Evolutionary conservation across 2,113 vertebrate species (phyloP).

Genomic region (Anser cygnoides): DNA sequence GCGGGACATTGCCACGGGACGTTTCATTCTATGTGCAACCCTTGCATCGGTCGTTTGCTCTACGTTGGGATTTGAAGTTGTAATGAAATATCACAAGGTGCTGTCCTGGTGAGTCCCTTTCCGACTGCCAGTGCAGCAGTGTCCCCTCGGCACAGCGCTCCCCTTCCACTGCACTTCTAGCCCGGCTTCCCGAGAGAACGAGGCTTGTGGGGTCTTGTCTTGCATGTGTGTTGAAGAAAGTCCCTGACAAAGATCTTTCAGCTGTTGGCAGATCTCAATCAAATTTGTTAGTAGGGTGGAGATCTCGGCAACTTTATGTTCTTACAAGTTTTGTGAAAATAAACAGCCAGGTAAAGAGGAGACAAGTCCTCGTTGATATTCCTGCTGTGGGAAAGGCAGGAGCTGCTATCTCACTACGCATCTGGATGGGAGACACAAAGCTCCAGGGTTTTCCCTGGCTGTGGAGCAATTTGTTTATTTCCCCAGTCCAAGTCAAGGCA

Average conservation of each 20-base stretch:
- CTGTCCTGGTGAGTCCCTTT: not conserved
- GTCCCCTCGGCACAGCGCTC: not conserved
- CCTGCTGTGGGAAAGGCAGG: not conserved
- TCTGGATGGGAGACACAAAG: slow-evolving; percentile 30
- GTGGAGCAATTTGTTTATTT: not conserved
- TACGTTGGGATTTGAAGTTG: not conserved
- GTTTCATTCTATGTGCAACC: not conserved
- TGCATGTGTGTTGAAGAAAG: not conserved
- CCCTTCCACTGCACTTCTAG: not conserved
- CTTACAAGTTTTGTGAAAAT: slow-evolving; percentile 21
- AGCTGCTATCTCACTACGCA: not conserved
- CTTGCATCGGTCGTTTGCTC: not conserved
- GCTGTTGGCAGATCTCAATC: slow-evolving; percentile 9
- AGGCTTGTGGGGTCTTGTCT: not conserved
- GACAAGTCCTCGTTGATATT: not conserved
- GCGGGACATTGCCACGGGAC: not conserved
- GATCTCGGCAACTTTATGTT: slow-evolving; percentile 3
- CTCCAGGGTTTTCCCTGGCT: slow-evolving; percentile 26
- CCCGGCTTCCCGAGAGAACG: not conserved
- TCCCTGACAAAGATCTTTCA: not conserved
- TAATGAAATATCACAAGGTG: not conserved
- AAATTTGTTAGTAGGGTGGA: not conserved
- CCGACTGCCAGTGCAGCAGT: not conserved
- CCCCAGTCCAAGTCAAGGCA: not conserved
- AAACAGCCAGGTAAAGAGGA: slow-evolving; percentile 17